phyloP scores from a whole-genome alignment of 2,797 vertebrate species.

The Pitangus sulphuratus region DNA sequence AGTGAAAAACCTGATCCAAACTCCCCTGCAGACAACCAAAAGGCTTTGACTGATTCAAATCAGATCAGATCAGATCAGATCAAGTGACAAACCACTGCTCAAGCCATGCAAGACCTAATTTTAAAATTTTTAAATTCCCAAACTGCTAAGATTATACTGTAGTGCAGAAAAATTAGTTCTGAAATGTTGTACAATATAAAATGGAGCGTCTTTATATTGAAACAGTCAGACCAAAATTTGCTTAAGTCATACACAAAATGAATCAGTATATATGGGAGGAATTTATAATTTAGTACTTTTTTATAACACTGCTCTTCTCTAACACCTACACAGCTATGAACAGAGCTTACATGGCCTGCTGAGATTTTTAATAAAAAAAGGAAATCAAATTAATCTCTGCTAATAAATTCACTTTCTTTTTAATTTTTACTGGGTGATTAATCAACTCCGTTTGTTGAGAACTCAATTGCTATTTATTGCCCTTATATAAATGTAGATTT shows the following conservation, averaged over 20 bases:
- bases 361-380: constrained; percentile 55
- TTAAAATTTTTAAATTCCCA: not conserved
- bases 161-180: not conserved
- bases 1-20: not conserved
- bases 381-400: constrained; percentile 69
- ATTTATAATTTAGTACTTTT: constrained; percentile 73
- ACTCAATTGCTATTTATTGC: constrained; percentile 41
- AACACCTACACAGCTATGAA: constrained; percentile 70
- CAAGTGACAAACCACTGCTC: not conserved
- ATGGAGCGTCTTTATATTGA: not conserved
- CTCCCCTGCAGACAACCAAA: not conserved
- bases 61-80: not conserved
- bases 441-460: constrained; percentile 60
- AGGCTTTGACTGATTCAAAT: not conserved
- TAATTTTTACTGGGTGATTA: constrained; percentile 58
- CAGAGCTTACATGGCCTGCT: constrained; percentile 29
- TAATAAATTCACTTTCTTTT: constrained; percentile 62
- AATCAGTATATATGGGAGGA: constrained; percentile 73
- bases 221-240: not conserved
- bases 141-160: not conserved
- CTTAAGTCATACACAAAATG: constrained; percentile 59
- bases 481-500: constrained; percentile 30
- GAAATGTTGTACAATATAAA: constrained; percentile 1
- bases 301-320: constrained; percentile 68
- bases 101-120: not conserved